phyloP scores from a whole-genome alignment of 1,140 invertebrate species.

The Lordiphosa clarofinis region DNA sequence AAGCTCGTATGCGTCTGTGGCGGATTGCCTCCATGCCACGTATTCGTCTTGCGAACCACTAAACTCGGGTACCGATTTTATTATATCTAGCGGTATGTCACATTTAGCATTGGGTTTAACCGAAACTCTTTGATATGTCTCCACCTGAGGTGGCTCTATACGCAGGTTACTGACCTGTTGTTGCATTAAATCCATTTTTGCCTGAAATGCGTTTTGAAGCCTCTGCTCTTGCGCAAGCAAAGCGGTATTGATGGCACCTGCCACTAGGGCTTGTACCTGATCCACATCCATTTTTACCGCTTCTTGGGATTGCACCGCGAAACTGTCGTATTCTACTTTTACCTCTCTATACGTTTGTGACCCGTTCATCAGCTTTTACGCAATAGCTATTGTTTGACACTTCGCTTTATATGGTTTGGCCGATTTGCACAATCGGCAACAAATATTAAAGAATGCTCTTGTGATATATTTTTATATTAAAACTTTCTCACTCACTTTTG shows the following conservation, averaged over 20 bases:
- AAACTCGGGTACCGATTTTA: conserved; percentile 20
- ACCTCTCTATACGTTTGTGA: too few species aligned
- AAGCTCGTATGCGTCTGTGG: conserved; percentile 18
- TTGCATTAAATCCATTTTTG: background rate
- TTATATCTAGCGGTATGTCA: conserved; percentile 20
- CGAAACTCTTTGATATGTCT: conserved; percentile 1
- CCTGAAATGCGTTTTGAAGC: background rate
- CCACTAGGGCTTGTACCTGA: background rate
- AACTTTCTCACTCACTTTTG: too few species aligned
- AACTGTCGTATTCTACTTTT: too few species aligned
- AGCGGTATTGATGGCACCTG: background rate
- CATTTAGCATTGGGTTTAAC: conserved; percentile 5
- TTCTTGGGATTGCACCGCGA: too few species aligned
- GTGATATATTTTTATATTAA: too few species aligned
- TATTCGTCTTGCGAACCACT: conserved; percentile 13
- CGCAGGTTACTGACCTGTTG: background rate
- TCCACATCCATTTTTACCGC: background rate
- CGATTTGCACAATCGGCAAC: too few species aligned
- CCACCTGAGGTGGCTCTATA: background rate
- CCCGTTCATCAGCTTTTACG: too few species aligned
- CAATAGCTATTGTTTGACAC: too few species aligned
- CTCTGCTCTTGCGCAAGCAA: background rate
- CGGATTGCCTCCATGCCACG: conserved; percentile 25
- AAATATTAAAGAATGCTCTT: too few species aligned
- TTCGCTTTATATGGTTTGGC: too few species aligned